These are phyloP conservation scores for Cantharis flavilabris DNA, from an alignment of 2,888 invertebrate species.

Conservation along the genomic window DNA sequence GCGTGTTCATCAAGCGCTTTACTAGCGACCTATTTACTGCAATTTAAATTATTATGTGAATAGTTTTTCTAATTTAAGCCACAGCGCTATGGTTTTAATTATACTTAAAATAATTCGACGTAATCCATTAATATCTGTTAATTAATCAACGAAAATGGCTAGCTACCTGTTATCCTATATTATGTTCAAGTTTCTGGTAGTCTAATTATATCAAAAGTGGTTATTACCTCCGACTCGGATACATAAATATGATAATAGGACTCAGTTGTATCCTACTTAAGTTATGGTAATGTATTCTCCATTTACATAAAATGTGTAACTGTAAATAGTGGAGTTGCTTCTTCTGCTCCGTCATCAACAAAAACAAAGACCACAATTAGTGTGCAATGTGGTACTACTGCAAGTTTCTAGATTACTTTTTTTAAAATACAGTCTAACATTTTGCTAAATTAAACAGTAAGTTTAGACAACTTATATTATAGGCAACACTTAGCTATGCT, in stretches of 20 bases:
- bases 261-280: conserved; percentile 40
- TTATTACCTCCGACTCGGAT: conserved; percentile 25
- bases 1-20: conserved; percentile 31
- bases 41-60: conserved; percentile 33
- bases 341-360: conserved; percentile 15
- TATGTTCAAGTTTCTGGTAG: conserved; percentile 12
- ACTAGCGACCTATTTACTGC: conserved; percentile 24
- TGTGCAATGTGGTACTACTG: conserved; percentile 1
- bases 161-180: conserved; percentile 13
- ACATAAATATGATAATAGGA: conserved; percentile 40
- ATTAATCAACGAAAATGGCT: conserved; percentile 7
- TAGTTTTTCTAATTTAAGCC: conserved; percentile 1
- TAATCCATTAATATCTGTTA: neutral
- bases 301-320: conserved; percentile 43
- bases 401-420: neutral
- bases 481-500: conserved; percentile 39
- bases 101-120: neutral
- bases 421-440: conserved; percentile 5
- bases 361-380: conserved; percentile 17
- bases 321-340: conserved; percentile 26
- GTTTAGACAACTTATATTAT: conserved; percentile 26
- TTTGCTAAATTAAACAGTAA: conserved; percentile 10
- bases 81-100: neutral
- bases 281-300: conserved; percentile 43
- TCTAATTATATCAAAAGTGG: conserved; percentile 24